Evolutionary conservation across 1,140 invertebrate genomes (phyloP), one percentile per base, ranked within the genome.

Genomic region (Leptopilina boulardi): DNA sequence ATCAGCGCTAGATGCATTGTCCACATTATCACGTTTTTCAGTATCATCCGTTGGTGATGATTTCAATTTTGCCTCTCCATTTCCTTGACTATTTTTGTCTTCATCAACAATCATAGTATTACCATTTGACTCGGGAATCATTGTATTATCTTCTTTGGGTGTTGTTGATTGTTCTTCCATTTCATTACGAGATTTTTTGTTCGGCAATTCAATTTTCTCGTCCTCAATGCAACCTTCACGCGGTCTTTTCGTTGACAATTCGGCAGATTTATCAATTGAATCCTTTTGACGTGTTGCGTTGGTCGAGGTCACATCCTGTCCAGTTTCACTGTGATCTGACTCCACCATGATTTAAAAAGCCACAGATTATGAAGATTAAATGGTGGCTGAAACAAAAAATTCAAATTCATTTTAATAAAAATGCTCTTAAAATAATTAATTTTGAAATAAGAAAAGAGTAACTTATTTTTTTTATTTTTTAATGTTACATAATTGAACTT

Each of bases 291-390:
- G 75, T 23, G 71, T 75, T 41, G 77, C 74, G 19, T 19, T 66
- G 21, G 23, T 66, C 59, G 59, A 66, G n/a, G 59, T 76, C 56
- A 77, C 79, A 26, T 79, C 82, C 15, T 66, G 59, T 78, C 79
- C 59, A 41, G 59, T 75, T 10, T 87, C 85, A 34, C 82, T 85
- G 56, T 83, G 85, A 78, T 89, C 86, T 6, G 85, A 85, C 71
- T 87, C 85, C 26, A 86, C 71, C 88, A 89, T 89, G 80, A 80
- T 86, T 70, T 54, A 59, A 15, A 59, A 75, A 76, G 70, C 54
- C 70, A 76, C 42, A 80, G 23, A 21, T 21, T 26, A 13, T 26
- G 1, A 10, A 59, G 56, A 59, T 66, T 3, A 8, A 30, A 66
- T 23, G 1, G 56, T 59, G 56, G 15, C 59, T 66, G 21, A 66